These are phyloP conservation scores for Triplophysa siluroides DNA, from an alignment of 2,113 vertebrate species.

Conservation along the genomic window DNA sequence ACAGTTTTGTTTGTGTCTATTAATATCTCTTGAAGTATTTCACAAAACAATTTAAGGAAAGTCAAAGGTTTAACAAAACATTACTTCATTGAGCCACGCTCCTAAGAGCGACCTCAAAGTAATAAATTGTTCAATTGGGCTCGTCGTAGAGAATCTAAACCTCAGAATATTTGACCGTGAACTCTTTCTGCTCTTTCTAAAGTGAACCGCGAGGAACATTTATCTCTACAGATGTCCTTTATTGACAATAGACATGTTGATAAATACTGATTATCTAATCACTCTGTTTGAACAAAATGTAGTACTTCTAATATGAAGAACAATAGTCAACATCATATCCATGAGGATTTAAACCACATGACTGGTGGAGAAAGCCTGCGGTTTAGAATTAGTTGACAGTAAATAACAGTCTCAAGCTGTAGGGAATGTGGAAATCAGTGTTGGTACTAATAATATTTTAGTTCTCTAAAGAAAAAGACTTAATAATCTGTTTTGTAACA, in stretches of 20 bases:
- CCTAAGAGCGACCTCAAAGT: background rate
- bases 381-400: background rate
- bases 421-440: background rate
- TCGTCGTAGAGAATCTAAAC: background rate
- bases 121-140: background rate
- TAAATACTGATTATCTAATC: constrained; percentile 7
- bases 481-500: background rate
- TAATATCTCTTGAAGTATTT: too few relatives aligned
- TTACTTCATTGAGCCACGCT: background rate
- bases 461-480: background rate
- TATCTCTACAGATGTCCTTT: background rate
- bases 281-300: background rate
- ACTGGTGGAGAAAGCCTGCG: background rate
- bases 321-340: background rate
- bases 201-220: constrained; percentile 2
- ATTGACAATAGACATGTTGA: background rate
- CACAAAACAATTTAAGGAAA: too few relatives aligned
- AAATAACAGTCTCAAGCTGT: constrained; percentile 22
- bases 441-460: background rate
- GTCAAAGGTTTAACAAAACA: background rate
- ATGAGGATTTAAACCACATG: constrained; percentile 4
- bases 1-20: too few relatives aligned
- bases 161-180: background rate
- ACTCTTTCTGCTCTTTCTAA: background rate
- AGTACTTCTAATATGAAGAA: background rate